These are phyloP conservation scores for Napeogenes sylphis DNA, from an alignment of 2,888 invertebrate genomes.

Conservation along the genomic window DNA sequence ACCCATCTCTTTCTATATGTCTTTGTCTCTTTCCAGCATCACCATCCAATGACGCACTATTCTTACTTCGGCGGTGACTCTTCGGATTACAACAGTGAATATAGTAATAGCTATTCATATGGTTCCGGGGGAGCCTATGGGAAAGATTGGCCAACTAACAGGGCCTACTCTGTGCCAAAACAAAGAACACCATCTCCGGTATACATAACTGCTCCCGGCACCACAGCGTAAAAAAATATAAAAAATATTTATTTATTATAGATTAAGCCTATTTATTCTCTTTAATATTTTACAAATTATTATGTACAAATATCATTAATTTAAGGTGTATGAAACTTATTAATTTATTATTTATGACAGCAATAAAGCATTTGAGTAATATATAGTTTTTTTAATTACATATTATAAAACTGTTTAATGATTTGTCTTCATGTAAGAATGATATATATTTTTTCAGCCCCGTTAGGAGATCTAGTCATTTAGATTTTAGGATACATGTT, in stretches of 20 bases:
- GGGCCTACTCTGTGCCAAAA: conserved; percentile 63
- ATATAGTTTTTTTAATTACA: too few relatives aligned
- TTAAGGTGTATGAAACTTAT: neutral
- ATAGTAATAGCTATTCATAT: conserved; percentile 58
- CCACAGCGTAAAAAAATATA: conserved; percentile 33
- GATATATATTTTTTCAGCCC: too few relatives aligned
- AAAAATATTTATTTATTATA: conserved; percentile 1
- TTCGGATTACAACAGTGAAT: conserved; percentile 62
- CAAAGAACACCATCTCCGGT: conserved; percentile 54
- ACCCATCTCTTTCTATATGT: neutral
- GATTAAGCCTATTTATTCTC: neutral
- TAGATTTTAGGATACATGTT: too few relatives aligned
- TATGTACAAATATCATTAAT: conserved; percentile 1
- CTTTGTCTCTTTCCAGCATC: conserved; percentile 47
- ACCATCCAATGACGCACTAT: conserved; percentile 58
- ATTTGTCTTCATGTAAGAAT: too few relatives aligned
- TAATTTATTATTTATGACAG: neutral
- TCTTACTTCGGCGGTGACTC: conserved; percentile 64
- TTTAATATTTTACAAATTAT: neutral
- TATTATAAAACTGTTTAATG: too few relatives aligned
- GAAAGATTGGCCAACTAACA: conserved; percentile 71
- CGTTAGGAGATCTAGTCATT: too few relatives aligned
- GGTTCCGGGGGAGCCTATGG: conserved; percentile 61
- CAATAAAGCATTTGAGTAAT: too few relatives aligned
- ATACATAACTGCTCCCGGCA: conserved; percentile 66